These are phyloP conservation scores for Cephalophus harveyi DNA, from an alignment of 2,113 vertebrate species.

Conservation along the genomic window DNA sequence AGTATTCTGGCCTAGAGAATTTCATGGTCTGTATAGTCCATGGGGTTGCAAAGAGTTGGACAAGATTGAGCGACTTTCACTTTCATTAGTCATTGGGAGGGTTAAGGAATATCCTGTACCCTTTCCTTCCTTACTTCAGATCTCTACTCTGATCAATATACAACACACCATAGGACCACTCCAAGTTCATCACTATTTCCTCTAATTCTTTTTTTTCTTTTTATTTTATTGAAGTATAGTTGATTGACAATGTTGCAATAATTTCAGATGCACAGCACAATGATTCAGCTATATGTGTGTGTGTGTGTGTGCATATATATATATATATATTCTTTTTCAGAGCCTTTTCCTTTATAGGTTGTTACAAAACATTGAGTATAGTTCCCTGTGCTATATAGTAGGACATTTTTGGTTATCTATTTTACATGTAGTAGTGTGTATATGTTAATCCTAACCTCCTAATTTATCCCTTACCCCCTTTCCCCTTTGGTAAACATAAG, in stretches of 20 bases:
- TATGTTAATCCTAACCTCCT: background rate
- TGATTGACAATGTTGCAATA: background rate
- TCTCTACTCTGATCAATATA: background rate
- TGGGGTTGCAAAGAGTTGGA: background rate
- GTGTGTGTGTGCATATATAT: no score
- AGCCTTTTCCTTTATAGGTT: background rate
- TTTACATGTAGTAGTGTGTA: background rate
- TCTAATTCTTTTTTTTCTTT: background rate
- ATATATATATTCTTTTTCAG: background rate
- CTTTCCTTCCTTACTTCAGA: background rate
- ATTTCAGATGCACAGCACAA: background rate
- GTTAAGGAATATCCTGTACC: background rate
- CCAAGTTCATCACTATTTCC: background rate
- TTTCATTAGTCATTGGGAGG: background rate
- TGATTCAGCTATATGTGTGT: background rate
- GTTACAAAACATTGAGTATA: background rate
- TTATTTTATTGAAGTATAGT: background rate
- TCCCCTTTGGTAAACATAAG: background rate
- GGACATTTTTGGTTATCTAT: background rate
- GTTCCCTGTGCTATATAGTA: background rate
- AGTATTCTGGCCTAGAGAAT: background rate
- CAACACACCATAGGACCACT: accelerated
- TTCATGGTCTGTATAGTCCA: background rate
- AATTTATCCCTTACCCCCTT: background rate
- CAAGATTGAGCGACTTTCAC: background rate